Base-by-base conservation (phyloP, 2,113 vertebrate species). In the Formicarius rufipectus region DNA sequence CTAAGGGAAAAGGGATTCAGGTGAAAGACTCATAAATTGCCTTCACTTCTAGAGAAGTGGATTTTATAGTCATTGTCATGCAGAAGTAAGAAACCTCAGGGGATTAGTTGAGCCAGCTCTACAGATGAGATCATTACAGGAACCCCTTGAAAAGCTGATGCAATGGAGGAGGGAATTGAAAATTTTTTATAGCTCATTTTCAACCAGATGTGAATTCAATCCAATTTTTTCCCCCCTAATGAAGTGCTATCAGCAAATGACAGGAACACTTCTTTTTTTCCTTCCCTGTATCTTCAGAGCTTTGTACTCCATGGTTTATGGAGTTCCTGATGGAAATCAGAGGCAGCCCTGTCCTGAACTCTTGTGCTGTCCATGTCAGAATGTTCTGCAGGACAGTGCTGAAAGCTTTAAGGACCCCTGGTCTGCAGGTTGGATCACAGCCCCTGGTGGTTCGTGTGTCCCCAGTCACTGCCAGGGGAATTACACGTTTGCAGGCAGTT, bases 61-160 rank as follows among this genome's bases (percentile, higher is more conserved):
- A 90, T 93, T 96, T 92, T 83, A 22, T n/a, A 83, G 67, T 59
- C 71, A 73, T 60, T 90, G 71, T 86, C 86, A 68, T 91, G 77
- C 44, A 73, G 72, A 68, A 90, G 30, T 67, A 58, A 83, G 67
- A 80, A 78, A 68, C 23, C 79, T 85, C 27, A 30, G 40, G 91
- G 86, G 75, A 69, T 88, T 93, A 59, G 81, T 85, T 93, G 75
- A 93, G 78, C 52, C 78, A 60, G 53, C 79, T 96, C 53, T 68
- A 25, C 58, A 80, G 75, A 76, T 92, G 79, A 95, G 72, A 66
- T 88, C 88, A 59, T 84, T 91, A 53, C n/a, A 90, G 60, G n/a
- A 95, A 62, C 89, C 22, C 53, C 53, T 79, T 82, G 79, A 66
- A 90, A 56, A 69, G 53, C 75, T 92, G 89, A 85, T 80, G 50